Conservation (phyloP, 2,888 invertebrate species). For the Autographa pulchrina region DNA sequence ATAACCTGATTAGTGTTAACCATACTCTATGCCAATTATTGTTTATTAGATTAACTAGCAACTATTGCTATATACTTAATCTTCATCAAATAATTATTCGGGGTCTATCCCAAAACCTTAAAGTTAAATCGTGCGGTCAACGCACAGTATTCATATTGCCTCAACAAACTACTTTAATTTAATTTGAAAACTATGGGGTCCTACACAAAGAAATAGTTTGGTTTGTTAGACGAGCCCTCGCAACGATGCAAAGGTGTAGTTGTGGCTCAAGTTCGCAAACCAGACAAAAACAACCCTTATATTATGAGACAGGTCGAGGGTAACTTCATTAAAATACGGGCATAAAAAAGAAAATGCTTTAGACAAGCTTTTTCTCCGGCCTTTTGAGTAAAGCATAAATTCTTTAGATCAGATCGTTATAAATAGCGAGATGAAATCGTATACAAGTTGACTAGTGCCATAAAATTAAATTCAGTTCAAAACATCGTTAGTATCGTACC, state of each 20-base stretch:
- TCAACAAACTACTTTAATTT: conserved; percentile 73
- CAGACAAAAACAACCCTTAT: conserved; percentile 55
- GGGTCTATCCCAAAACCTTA: conserved; percentile 40
- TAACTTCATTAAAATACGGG: conserved; percentile 28
- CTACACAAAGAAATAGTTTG: conserved; percentile 82
- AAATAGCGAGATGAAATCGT: conserved; percentile 1
- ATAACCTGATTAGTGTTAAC: conserved; percentile 74
- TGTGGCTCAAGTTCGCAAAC: conserved; percentile 45
- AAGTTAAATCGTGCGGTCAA: conserved; percentile 60
- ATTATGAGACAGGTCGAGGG: conserved; percentile 30
- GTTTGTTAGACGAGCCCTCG: conserved; percentile 60
- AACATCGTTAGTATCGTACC: not conserved
- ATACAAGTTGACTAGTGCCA: not conserved
- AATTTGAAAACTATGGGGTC: conserved; percentile 82
- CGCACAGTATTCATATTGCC: conserved; percentile 59
- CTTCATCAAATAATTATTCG: conserved; percentile 51
- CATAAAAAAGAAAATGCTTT: not conserved
- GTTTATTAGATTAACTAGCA: conserved; percentile 70
- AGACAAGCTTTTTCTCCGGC: not conserved
- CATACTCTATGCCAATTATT: conserved; percentile 60
- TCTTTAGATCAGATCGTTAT: conserved; percentile 6
- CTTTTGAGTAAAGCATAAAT: conserved; percentile 3
- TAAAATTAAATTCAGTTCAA: conserved; percentile 4
- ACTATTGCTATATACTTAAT: conserved; percentile 39
- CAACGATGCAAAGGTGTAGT: conserved; percentile 47